These are phyloP conservation scores for Podarcis lilfordi DNA, from an alignment of 2,797 vertebrate genomes.

Conservation along the genomic window DNA sequence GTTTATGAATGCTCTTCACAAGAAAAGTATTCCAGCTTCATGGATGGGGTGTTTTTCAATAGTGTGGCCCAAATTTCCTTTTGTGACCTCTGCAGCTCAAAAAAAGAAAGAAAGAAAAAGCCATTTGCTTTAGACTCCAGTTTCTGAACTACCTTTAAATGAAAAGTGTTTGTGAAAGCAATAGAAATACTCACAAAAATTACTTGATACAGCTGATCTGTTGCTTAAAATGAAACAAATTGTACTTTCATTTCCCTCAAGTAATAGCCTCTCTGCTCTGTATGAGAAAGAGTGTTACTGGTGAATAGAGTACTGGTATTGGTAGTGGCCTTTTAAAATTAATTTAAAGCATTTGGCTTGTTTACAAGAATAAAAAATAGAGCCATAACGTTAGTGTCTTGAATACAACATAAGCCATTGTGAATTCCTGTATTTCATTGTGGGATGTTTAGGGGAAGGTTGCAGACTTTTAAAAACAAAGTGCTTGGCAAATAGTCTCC, in stretches of 20 bases:
- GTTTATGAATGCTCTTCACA: background rate
- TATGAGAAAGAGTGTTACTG: background rate
- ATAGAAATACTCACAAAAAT: background rate
- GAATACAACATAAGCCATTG: no score
- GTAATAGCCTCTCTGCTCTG: background rate
- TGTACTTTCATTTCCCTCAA: background rate
- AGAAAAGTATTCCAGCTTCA: background rate
- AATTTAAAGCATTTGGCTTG: background rate
- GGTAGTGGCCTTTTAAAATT: background rate
- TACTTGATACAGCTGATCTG: background rate
- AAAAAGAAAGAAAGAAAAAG: background rate
- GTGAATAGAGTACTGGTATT: background rate
- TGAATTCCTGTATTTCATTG: background rate
- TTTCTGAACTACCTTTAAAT: background rate
- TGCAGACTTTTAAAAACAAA: background rate
- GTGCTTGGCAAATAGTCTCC: background rate
- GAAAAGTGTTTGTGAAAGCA: background rate
- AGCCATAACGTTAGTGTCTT: background rate
- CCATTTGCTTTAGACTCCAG: background rate
- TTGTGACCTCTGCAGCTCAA: background rate
- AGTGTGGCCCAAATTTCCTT: background rate
- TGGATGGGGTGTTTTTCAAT: background rate
- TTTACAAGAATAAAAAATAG: background rate
- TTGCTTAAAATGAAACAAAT: no score
- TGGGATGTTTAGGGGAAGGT: background rate